These are phyloP conservation scores for Scomberomorus guttatus DNA, from an alignment of 2,797 vertebrate species.

Conservation along the genomic window DNA sequence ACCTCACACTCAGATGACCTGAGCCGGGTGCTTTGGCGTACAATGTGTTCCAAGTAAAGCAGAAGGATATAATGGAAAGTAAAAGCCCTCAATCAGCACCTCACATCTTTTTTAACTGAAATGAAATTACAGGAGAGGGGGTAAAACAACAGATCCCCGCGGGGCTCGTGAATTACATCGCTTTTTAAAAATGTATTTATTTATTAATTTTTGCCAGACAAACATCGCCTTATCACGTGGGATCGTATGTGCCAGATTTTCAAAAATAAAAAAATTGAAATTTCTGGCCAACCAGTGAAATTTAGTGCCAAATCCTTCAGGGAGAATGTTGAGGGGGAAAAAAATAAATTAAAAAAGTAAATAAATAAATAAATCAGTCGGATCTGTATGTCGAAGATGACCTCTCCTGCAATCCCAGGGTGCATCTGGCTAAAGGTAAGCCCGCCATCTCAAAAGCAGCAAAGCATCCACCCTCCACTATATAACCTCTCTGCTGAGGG, in stretches of 20 bases:
- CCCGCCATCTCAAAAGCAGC: conserved; percentile 67
- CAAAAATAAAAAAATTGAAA: conserved; percentile 53
- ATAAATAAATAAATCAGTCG: conserved; percentile 55
- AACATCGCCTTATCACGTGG: conserved; percentile 44
- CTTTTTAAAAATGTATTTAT: conserved; percentile 36
- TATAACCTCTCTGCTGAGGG: conserved; percentile 74
- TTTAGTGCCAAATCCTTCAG: conserved; percentile 44
- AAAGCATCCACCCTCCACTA: conserved; percentile 66
- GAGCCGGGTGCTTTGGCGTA: conserved; percentile 61
- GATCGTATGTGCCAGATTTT: conserved; percentile 49
- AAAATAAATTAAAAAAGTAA: conserved; percentile 29
- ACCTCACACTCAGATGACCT: conserved; percentile 77
- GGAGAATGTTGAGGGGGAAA: conserved; percentile 16
- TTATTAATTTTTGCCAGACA: conserved; percentile 37
- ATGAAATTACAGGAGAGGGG: conserved; percentile 47
- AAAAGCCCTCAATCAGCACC: conserved; percentile 63
- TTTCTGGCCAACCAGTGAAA: conserved; percentile 26
- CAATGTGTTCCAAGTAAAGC: conserved; percentile 67
- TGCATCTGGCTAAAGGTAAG: conserved; percentile 71
- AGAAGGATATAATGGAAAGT: conserved; percentile 64
- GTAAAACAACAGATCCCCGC: conserved; percentile 39
- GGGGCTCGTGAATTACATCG: conserved; percentile 27
- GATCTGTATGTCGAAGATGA: conserved; percentile 62
- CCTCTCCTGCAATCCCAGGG: conserved; percentile 56
- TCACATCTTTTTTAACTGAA: conserved; percentile 53